Base-by-base conservation (phyloP, 2,797 vertebrate species). In the Myotis myotis region DNA sequence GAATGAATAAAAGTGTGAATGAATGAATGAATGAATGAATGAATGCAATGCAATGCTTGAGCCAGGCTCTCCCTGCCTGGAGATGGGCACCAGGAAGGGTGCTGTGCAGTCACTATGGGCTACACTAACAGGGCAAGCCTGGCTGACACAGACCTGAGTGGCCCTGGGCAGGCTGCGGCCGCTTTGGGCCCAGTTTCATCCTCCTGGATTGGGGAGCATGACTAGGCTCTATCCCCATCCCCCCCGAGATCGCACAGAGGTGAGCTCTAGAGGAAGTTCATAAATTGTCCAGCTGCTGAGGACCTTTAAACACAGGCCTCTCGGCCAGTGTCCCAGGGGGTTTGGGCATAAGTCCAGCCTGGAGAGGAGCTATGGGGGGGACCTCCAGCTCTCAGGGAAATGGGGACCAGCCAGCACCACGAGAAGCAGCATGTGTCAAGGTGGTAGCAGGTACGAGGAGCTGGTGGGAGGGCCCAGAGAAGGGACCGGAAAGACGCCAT, bases 31-130 rank as follows among this genome's bases (percentile, higher is more conserved):
- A 30, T 25, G 16, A 49, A 33, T 19, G 15, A 79, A 53, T 72
- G 66, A 55, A 30, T 25, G 16, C n/a, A 68, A 22, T 8, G n/a
- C 8, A n/a, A 36, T 36, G 23, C 36, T 33, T 30, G 49, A 33
- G 38, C n/a, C 5, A 1, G 53, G 47, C 0, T 17, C 30, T 78
- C 3, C 23, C 9, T n/a, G 19, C 36, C 0, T 0, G n/a, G 38
- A 28, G 8, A 55, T 0, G 3, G 30, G 51, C 22, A 23, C 28
- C 2, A 30, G 71, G 25, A 44, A n/a, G 68, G 28, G 5, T 20
- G 8, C 47, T 4, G 2, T n/a, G 57, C 60, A 22, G 30, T 72
- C 62, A 13, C 80, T 8, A 0, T 30, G 28, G 41, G 41, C 23
- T n/a, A 10, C 5, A 3, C 25, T 8, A 22, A 9, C 13, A 25